Evolutionary conservation across 2,113 vertebrate species (phyloP).

Genomic region (Catharus fuscescens): DNA sequence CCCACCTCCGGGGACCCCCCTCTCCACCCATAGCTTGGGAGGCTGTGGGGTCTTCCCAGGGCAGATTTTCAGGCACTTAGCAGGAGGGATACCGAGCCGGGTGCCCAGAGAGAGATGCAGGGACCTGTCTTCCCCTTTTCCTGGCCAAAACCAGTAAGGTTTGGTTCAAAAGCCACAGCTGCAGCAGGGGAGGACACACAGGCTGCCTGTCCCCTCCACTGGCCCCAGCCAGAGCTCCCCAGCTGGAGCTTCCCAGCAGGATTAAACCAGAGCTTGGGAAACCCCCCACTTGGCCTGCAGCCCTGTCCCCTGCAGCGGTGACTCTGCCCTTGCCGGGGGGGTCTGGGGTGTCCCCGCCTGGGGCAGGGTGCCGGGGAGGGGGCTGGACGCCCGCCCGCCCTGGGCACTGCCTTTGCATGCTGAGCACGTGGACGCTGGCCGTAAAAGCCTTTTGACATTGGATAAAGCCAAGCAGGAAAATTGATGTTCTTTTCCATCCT

Average conservation of each 20-base stretch:
- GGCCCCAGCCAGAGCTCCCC: background rate
- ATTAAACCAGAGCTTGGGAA: background rate
- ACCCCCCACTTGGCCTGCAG: background rate
- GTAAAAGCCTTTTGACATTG: constrained; percentile 71
- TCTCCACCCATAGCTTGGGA: rapidly evolving
- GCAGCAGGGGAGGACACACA: background rate
- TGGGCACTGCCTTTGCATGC: constrained; percentile 36
- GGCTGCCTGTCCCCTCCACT: background rate
- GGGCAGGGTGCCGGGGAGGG: background rate
- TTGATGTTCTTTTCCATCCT: constrained; percentile 75
- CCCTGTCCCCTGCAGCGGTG: background rate
- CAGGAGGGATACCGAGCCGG: background rate
- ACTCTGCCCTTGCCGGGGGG: background rate
- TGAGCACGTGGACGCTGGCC: constrained; percentile 28
- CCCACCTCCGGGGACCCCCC: background rate
- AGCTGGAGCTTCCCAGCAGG: constrained; percentile 24
- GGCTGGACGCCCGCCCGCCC: background rate
- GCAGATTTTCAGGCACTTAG: rapidly evolving
- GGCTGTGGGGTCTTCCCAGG: background rate
- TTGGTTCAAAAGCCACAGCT: background rate
- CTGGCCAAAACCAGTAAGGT: background rate
- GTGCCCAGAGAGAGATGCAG: background rate
- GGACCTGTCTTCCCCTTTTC: background rate
- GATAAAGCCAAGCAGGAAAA: constrained; percentile 73
- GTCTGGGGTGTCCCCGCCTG: background rate